A percentile compares a stretch with the other conserved stretches of the same genome.
Conservation (phyloP, 1,140 invertebrate species). For the Drosophila quadrilineata region DNA sequence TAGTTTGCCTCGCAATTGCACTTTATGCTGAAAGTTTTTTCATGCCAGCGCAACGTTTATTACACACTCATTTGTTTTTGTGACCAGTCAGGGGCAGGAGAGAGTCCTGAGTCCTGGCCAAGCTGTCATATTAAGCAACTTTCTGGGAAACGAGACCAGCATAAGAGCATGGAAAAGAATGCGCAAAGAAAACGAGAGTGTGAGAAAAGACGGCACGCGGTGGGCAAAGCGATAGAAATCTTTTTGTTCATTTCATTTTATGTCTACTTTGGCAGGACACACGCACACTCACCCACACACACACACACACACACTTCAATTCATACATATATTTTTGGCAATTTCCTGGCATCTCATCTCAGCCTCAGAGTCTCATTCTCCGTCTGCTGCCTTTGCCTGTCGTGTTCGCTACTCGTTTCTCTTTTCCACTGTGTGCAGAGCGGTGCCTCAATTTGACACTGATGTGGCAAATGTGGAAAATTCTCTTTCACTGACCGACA, state of each 20-base stretch:
- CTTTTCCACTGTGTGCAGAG: slow-evolving; percentile 35
- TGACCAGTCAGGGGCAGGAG: too few species aligned
- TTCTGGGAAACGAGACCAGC: too few species aligned
- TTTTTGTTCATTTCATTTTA: slow-evolving; percentile 80
- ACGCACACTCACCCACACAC: slow-evolving; percentile 3
- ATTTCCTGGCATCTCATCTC: slow-evolving; percentile 57
- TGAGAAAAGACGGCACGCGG: too few species aligned
- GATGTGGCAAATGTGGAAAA: slow-evolving; percentile 77
- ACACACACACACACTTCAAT: slow-evolving; percentile 16
- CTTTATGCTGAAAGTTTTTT: slow-evolving; percentile 61
- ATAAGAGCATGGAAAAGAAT: too few species aligned
- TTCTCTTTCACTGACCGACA: slow-evolving; percentile 53
- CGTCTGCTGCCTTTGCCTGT: slow-evolving; percentile 2
- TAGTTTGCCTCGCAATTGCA: slow-evolving; percentile 55
- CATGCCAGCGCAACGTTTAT: slow-evolving; percentile 52
- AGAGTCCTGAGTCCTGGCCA: slow-evolving; percentile 19
- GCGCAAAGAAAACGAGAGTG: too few species aligned
- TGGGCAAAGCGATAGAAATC: slow-evolving; percentile 78
- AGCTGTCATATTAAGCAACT: slow-evolving; percentile 78
- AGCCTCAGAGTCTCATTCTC: slow-evolving; percentile 2
- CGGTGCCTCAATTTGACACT: slow-evolving; percentile 78
- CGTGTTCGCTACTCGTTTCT: background rate
- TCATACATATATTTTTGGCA: slow-evolving; percentile 49
- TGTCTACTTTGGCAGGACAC: slow-evolving; percentile 56
- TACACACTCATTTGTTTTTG: slow-evolving; percentile 74